Base-by-base conservation (phyloP, 2,888 invertebrate genomes). In the Muscina levida region DNA sequence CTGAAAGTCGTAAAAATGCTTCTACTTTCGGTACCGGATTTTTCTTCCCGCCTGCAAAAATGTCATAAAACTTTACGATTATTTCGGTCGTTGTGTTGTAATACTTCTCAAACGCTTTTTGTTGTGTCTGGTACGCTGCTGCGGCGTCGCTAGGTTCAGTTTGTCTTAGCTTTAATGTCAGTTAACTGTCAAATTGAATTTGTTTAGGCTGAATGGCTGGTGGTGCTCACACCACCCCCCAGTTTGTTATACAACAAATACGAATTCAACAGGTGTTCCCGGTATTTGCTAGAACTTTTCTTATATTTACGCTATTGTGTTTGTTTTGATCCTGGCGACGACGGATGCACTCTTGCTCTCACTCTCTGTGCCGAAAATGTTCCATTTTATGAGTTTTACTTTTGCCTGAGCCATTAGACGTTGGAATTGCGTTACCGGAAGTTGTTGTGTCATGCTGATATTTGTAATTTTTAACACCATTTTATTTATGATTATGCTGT, bases 41-140 rank as follows among this genome's bases (percentile, higher is more conserved):
- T 19, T 51, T 10, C 39, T n/a, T 48, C 15, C 15, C 22, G 44
- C 48, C 48, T 48, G 51, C 19, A 37, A 67, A 67, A 88, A 88
- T 88, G 87, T 89, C 89, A 88, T 89, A 89, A 89, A 89, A 89
- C 85, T 89, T 89, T 89, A 89, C 89, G 88, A 86, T 87, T 87
- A 88, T 87, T 87, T 85, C 65, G 82, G 83, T 82, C 82, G 82
- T 80, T 83, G 77, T 68, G 66, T 73, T 75, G 82, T 82, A 71
- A 80, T 79, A 76, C 62, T 78, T 57, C 74, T 83, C 77, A 72
- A 81, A 77, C 77, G 77, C 72, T 81, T 81, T 83, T 77, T 65
- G n/a, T n/a, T n/a, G n/a, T 79, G 76, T 75, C 81, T 76, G 44
- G 11, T 44, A 2, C 81, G 74, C 71, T 84, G 82, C 82, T 83